Conservation (phyloP, 2,797 vertebrate genomes). For the Sparidentex hasta region DNA sequence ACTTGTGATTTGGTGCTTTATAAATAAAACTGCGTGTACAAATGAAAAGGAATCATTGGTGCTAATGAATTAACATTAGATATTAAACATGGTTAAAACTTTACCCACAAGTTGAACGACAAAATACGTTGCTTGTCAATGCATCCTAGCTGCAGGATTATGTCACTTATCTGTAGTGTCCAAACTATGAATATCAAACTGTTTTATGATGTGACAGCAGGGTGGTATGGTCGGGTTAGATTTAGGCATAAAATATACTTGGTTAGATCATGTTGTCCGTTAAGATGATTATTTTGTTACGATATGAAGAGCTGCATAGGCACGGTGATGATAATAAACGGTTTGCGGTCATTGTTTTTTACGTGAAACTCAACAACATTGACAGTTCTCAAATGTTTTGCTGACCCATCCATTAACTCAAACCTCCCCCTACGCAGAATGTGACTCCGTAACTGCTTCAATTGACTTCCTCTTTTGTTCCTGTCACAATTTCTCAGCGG, state of each 20-base stretch:
- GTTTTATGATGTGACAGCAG: neutral
- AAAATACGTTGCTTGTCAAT: neutral
- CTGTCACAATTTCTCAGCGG: neutral
- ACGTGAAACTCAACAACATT: too few relatives aligned
- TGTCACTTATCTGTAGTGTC: neutral
- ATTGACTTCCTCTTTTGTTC: neutral
- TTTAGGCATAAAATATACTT: neutral
- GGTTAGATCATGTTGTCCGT: neutral
- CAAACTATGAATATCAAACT: neutral
- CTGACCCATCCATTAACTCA: neutral
- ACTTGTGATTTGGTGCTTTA: slow-evolving; percentile 4
- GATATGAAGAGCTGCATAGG: too few relatives aligned
- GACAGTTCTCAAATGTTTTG: too few relatives aligned
- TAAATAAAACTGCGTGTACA: neutral
- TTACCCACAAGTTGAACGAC: neutral
- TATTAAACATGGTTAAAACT: neutral
- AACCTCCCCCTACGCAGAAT: neutral
- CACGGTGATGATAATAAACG: too few relatives aligned
- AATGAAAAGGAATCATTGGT: slow-evolving; percentile 8
- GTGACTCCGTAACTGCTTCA: neutral
- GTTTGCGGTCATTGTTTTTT: too few relatives aligned
- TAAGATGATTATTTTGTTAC: neutral
- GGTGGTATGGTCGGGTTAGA: neutral
- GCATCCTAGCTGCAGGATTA: neutral
- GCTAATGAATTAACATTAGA: neutral